Conservation (phyloP, 2,113 vertebrate species). For the Diadophis punctatus region DNA sequence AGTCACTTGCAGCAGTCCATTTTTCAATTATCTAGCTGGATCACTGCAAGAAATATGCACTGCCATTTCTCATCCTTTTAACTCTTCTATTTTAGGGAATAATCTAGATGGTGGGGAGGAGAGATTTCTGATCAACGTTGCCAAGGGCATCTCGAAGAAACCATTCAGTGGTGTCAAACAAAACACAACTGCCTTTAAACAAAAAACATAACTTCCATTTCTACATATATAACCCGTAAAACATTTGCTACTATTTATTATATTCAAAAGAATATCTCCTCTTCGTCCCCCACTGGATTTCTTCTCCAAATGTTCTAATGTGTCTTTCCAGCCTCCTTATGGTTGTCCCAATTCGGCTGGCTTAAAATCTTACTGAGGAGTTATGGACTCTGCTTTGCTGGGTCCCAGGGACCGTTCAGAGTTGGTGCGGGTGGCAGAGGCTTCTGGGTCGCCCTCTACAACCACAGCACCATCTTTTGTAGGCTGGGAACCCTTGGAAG, state of each 20-base stretch:
- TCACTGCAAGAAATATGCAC: not conserved
- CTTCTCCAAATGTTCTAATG: not conserved
- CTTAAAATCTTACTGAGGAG: not conserved
- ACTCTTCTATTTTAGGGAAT: not conserved
- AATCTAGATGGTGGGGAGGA: not conserved
- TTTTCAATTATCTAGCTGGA: not conserved
- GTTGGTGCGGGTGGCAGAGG: not conserved
- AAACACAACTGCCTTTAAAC: not conserved
- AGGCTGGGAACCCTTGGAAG: slow-evolving; percentile 36
- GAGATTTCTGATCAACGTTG: slow-evolving; percentile 26
- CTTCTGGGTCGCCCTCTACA: slow-evolving; percentile 18
- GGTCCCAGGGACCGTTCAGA: slow-evolving; percentile 22
- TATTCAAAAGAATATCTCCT: not conserved
- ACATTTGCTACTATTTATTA: not conserved
- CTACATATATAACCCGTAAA: not conserved
- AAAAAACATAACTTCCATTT: not conserved
- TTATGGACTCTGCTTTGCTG: not conserved
- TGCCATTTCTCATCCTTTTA: slow-evolving; percentile 15
- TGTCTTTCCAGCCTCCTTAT: not conserved
- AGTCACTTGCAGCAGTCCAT: not conserved
- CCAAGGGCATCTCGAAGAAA: not conserved
- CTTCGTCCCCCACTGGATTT: no score
- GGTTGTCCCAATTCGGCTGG: not conserved
- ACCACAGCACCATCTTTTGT: slow-evolving; percentile 32
- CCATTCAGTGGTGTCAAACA: not conserved